These are phyloP conservation scores for Sebastes steindachneri DNA, from an alignment of 2,797 vertebrate species.

Conservation along the genomic window DNA sequence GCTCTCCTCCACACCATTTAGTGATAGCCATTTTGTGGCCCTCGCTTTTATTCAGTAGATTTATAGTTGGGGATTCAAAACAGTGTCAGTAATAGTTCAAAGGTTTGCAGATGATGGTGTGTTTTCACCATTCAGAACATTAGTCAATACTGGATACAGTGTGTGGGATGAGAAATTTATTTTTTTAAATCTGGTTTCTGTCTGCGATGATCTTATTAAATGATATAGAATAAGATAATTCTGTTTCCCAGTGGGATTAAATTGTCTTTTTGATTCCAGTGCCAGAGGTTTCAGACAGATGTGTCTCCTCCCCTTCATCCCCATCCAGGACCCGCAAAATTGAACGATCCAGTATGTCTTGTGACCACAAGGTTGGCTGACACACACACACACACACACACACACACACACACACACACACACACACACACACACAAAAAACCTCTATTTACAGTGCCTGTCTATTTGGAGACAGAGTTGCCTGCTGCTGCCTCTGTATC, in stretches of 20 bases:
- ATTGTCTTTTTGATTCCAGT: conserved; percentile 21
- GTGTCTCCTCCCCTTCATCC: conserved; percentile 79
- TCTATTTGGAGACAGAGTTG: background rate
- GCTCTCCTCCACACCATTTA: background rate
- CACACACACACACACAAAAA: background rate
- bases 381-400: background rate
- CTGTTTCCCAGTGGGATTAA: background rate
- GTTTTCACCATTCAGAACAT: background rate
- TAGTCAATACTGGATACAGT: background rate
- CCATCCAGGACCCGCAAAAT: conserved; percentile 77
- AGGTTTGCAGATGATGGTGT: background rate
- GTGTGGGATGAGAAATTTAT: background rate
- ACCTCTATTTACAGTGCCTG: background rate
- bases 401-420: background rate
- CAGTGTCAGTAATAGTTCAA: background rate
- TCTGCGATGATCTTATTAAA: background rate
- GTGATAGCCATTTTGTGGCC: background rate
- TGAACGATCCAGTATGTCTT: conserved; percentile 76
- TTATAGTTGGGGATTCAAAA: background rate
- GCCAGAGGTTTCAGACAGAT: conserved; percentile 71
- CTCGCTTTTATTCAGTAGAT: background rate
- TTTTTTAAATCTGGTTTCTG: background rate
- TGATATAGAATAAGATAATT: background rate
- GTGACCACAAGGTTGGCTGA: conserved; percentile 77
- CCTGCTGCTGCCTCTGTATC: background rate